Evolutionary conservation across 2,113 vertebrate species (phyloP), one percentile per base, ranked within the genome.

Genomic region (Calonectris borealis): DNA sequence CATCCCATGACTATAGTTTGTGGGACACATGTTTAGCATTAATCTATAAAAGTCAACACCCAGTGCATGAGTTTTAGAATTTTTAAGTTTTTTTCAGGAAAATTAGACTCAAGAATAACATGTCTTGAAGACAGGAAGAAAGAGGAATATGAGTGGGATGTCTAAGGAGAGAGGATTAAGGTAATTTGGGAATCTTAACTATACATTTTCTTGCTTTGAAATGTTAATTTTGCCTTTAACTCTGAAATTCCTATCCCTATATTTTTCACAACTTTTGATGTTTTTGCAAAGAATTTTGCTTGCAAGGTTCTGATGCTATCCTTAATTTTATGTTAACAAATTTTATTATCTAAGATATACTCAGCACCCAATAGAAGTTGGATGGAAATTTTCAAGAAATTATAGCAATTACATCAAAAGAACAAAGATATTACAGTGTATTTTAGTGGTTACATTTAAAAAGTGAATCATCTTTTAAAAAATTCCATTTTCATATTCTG

Each of bases 331-430:
- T 83, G 86, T 83, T 86, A 87, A 81, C 10, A 57, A 24, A 92
- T 65, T 79, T 93, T 91, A 54, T 95, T 94, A 83, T 79, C 48
- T 94, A 76, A 85, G 81, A 84, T 52, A 91, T 20, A 66, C 15
- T 7, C 40, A 54, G 32, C 14, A 71, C 25, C 68, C 27, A 6
- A 86, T 10, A 71, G 71, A 71, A 96, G 52, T 83, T 36, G 31
- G 70, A 78, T 19, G 10, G 48, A 91, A 83, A 96, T 80, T 83
- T 90, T 86, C 44, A 88, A 94, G 55, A 94, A 95, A 96, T 95
- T 86, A 80, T n/a, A 85, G 66, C 66, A 87, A 94, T 93, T 95
- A 76, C 65, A 58, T 88, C 65, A 55, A 69, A 79, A 95, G 34
- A 95, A 94, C 58, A 94, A 94, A 91, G 93, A 94, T 80, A 86